Evolutionary conservation across 2,113 vertebrate genomes (phyloP), one percentile per base, ranked within the genome.

Genomic region (Hippopotamus amphibius): DNA sequence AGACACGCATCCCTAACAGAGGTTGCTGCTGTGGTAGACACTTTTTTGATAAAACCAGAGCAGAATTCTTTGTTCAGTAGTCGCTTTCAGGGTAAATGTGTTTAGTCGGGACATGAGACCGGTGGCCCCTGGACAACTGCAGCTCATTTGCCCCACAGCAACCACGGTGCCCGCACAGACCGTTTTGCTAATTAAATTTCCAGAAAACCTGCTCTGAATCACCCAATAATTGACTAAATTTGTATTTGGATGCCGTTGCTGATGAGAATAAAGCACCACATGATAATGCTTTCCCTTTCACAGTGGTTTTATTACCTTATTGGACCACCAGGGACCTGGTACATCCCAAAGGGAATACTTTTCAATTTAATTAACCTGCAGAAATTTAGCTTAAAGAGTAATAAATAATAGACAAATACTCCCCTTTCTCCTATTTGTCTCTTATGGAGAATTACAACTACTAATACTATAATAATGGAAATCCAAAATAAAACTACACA

Each of bases 321-420:
- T 89, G 69, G 55, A 21, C 19, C 85, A 90, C 48, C 82, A 74
- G 95, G 50, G 96, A 96, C 61, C 37, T 83, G 76, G 21, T 59
- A 92, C 87, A 84, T 93, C 74, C 88, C 57, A 92, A 30, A 76
- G 83, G 68, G 26, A 80, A 81, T 8, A 71, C 90, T 98, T 98
- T 96, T 97, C 83, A 97, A 97, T 89, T 94, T 96, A 98, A 98
- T 97, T 97, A 97, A 97, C 86, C 93, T 94, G 65, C 61, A 93
- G 91, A 96, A 96, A 95, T 93, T 95, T 85, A 89, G 83, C 96
- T 74, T 97, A 96, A 97, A 95, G 79, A 90, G 63, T 93, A 91
- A 90, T 95, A 97, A 97, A 96, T 96, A 94, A 94, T 50, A 77
- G 92, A 19, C 53, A 66, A 96, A 94, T 83, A 96, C 90, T 86